Percentiles rank a stretch among this genome's conserved stretches.
phyloP scores from a whole-genome alignment of 2,113 vertebrate genomes.

The Eubucco bourcierii region DNA sequence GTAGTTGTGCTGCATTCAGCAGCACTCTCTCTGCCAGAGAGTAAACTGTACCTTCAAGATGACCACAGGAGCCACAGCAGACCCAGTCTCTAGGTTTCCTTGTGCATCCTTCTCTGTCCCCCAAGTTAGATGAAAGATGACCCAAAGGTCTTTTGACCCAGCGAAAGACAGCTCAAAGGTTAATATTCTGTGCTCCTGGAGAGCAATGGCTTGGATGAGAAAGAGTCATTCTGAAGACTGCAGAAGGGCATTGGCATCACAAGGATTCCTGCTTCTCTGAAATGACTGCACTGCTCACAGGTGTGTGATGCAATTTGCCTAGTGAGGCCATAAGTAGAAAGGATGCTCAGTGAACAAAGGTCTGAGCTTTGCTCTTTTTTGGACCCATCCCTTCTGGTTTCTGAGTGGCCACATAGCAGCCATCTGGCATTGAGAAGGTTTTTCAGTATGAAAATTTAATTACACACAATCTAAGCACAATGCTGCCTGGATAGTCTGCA shows the following conservation, averaged over 20 bases:
- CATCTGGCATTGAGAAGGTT: background rate
- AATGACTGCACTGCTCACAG: background rate
- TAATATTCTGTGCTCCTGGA: background rate
- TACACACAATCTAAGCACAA: background rate
- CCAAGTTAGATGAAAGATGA: background rate
- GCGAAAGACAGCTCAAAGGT: background rate
- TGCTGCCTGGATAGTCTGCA: background rate
- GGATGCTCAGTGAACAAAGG: background rate
- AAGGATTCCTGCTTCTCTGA: background rate
- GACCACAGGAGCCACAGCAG: background rate
- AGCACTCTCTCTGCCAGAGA: background rate
- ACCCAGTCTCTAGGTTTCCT: background rate
- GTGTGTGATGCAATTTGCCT: background rate
- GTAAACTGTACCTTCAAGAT: background rate
- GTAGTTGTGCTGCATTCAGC: background rate
- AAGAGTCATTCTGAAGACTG: background rate
- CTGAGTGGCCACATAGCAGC: background rate
- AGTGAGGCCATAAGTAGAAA: background rate
- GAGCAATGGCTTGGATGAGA: background rate
- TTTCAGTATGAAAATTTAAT: slow-evolving; percentile 42
- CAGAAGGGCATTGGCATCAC: background rate
- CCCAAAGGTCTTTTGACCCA: background rate
- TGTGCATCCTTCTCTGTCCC: background rate
- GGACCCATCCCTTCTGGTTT: background rate
- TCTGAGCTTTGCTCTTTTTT: background rate